A percentile compares a stretch with the other conserved stretches of the same genome.
Evolutionary conservation across 2,113 vertebrate species (phyloP).

Genomic region (Trinectes maculatus): DNA sequence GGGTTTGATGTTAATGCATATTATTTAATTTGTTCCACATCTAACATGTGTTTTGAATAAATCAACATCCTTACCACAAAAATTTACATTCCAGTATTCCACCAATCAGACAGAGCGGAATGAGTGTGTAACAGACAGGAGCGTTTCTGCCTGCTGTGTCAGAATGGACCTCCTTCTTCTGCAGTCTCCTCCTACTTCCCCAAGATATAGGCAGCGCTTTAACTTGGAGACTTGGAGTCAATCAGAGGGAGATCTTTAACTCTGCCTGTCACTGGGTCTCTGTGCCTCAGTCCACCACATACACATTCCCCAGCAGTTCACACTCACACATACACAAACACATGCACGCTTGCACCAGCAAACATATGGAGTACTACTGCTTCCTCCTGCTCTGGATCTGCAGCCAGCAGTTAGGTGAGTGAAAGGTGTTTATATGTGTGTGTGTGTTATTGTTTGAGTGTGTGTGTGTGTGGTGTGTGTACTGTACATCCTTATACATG

Average conservation of each 20-base stretch:
- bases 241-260: slow-evolving; percentile 81
- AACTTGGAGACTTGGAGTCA: slow-evolving; percentile 74
- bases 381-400: slow-evolving; percentile 88
- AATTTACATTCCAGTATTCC: background rate
- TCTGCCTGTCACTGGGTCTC: slow-evolving; percentile 74
- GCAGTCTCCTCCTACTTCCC: slow-evolving; percentile 90
- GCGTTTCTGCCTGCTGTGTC: slow-evolving; percentile 52
- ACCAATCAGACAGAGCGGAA: slow-evolving; percentile 33
- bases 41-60: background rate
- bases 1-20: no score
- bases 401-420: slow-evolving; percentile 90
- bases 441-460: slow-evolving; percentile 21
- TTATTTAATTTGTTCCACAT: background rate
- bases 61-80: background rate
- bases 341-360: slow-evolving; percentile 57
- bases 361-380: slow-evolving; percentile 88
- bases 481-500: background rate
- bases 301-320: slow-evolving; percentile 58
- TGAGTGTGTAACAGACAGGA: slow-evolving; percentile 42
- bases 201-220: slow-evolving; percentile 83
- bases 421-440: slow-evolving; percentile 26
- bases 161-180: slow-evolving; percentile 83
- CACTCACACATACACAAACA: slow-evolving; percentile 44
- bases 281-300: slow-evolving; percentile 70
- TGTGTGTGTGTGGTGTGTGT: slow-evolving; percentile 20